Conservation (phyloP, 2,797 vertebrate species). For the Siniperca undulata region DNA sequence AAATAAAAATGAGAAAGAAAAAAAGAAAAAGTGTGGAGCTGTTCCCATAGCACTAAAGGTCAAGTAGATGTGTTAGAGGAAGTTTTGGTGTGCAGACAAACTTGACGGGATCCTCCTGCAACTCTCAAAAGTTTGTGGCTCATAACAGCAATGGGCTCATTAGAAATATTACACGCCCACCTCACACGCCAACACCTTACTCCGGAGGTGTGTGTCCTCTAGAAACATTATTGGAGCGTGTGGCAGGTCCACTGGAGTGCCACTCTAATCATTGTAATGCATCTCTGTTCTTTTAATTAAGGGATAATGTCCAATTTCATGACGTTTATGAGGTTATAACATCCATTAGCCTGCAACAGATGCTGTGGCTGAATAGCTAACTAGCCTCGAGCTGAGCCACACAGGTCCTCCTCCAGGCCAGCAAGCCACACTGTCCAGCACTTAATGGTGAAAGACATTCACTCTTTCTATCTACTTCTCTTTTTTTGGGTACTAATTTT, state of each 20-base stretch:
- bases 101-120: conserved; percentile 31
- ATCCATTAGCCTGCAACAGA: conserved; percentile 91
- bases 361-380: conserved; percentile 87
- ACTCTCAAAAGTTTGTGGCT: conserved; percentile 62
- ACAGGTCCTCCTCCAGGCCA: conserved; percentile 79
- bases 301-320: conserved; percentile 91
- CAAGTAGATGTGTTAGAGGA: conserved; percentile 38
- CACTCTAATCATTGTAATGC: conserved; percentile 88
- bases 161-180: conserved; percentile 69
- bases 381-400: conserved; percentile 81
- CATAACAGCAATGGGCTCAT: conserved; percentile 59
- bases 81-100: conserved; percentile 50
- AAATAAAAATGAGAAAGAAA: conserved; percentile 53
- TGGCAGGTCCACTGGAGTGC: conserved; percentile 76
- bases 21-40: not conserved
- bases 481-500: conserved; percentile 59
- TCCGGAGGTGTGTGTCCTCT: conserved; percentile 64
- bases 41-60: conserved; percentile 36
- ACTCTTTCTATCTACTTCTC: conserved; percentile 26
- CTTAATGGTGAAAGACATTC: conserved; percentile 69
- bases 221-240: conserved; percentile 79
- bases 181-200: conserved; percentile 51
- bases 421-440: conserved; percentile 71
- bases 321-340: conserved; percentile 91
- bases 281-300: conserved; percentile 92